Conservation (phyloP, 2,113 vertebrate genomes). For the Zapornia atra region DNA sequence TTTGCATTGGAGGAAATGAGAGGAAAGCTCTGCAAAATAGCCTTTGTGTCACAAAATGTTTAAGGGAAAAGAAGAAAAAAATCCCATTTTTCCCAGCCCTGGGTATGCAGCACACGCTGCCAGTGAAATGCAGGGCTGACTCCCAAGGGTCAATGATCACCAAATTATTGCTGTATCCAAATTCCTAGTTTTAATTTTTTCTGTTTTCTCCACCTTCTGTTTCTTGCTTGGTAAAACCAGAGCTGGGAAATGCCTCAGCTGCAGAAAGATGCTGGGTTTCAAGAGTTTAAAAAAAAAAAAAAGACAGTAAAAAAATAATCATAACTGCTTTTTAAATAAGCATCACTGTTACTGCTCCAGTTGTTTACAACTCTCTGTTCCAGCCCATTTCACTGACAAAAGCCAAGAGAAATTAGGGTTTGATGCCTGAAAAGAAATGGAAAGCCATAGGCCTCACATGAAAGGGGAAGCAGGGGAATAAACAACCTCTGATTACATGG, state of each 20-base stretch:
- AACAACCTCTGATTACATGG: conserved; percentile 61
- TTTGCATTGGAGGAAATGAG: neutral
- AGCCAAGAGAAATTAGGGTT: conserved; percentile 21
- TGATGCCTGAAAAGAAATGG: conserved; percentile 12
- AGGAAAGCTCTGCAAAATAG: neutral
- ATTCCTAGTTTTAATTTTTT: neutral
- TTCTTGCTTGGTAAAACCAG: neutral
- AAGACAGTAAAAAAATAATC: too few species aligned
- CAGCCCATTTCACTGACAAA: conserved; percentile 57
- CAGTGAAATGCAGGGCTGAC: neutral
- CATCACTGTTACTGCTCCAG: neutral
- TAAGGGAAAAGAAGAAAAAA: neutral
- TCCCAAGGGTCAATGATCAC: neutral
- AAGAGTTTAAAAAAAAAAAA: neutral
- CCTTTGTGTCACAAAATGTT: fast-evolving
- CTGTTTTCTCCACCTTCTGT: neutral
- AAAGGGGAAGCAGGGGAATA: conserved; percentile 24
- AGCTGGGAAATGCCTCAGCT: neutral
- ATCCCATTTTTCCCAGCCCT: neutral
- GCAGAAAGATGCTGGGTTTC: neutral
- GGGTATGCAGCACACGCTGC: too few species aligned
- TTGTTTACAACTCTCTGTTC: conserved; percentile 55
- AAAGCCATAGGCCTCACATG: conserved; percentile 11
- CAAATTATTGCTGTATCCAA: neutral
- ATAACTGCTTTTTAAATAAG: conserved; percentile 10